These are phyloP conservation scores for Neelides folsomi DNA, from an alignment of 2,888 invertebrate genomes.

Conservation along the genomic window DNA sequence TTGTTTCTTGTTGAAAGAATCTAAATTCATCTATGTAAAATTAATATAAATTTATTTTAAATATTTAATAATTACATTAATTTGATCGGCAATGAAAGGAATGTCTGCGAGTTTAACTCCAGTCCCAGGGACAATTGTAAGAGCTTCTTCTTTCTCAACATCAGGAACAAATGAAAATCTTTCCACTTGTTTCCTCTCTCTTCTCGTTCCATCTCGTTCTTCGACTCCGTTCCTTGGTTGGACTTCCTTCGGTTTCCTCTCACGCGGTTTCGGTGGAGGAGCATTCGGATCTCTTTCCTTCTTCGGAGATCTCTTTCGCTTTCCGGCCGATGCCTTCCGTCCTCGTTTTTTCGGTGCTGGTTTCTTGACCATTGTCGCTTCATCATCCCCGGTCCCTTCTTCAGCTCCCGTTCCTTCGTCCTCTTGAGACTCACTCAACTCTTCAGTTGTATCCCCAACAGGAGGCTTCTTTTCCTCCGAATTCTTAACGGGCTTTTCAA, in stretches of 20 bases:
- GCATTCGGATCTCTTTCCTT: too few relatives aligned
- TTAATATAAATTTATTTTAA: conserved; percentile 1
- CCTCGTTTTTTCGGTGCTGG: background rate
- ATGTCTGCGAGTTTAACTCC: conserved; percentile 14
- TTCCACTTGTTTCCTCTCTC: conserved; percentile 18
- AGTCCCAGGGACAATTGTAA: conserved; percentile 7
- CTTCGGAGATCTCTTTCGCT: too few relatives aligned
- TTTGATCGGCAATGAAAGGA: conserved; percentile 12
- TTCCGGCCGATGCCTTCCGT: too few relatives aligned
- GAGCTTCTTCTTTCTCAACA: conserved; percentile 6
- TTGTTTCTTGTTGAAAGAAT: conserved; percentile 4
- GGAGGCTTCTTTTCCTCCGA: background rate
- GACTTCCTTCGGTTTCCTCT: background rate
- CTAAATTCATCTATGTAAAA: background rate
- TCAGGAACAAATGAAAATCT: conserved; percentile 8
- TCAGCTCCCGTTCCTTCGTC: background rate
- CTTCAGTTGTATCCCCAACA: too few relatives aligned
- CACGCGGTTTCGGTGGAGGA: background rate
- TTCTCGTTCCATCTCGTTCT: conserved; percentile 9
- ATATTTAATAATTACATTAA: conserved; percentile 10
- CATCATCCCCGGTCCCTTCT: background rate
- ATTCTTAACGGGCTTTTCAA: background rate
- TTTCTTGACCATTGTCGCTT: background rate
- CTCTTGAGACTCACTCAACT: background rate
- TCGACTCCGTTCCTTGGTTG: background rate